Percentiles rank a stretch among this genome's conserved stretches.
Evolutionary conservation across 2,888 invertebrate species (phyloP).

Genomic region (Iselma pallidipennis): DNA sequence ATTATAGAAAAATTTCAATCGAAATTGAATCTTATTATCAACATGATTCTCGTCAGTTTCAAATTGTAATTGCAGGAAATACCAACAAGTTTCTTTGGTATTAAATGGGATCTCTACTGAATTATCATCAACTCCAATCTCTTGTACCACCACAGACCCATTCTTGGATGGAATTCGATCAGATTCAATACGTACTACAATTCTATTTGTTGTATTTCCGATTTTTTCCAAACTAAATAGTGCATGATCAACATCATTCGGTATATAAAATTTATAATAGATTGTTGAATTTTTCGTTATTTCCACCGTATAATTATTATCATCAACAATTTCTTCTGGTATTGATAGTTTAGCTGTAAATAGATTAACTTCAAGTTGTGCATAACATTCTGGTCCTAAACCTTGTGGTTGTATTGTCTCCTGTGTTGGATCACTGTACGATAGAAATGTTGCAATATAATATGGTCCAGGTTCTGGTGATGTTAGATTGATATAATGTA

Average conservation of each 20-base stretch:
- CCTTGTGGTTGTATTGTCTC: constrained; percentile 78
- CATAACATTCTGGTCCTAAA: constrained; percentile 62
- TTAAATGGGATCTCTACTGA: constrained; percentile 53
- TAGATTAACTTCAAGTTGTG: constrained; percentile 52
- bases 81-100: constrained; percentile 64
- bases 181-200: constrained; percentile 58
- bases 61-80: constrained; percentile 59
- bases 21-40: constrained; percentile 19
- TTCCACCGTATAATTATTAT: constrained; percentile 29
- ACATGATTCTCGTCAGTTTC: constrained; percentile 22
- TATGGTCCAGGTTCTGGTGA: constrained; percentile 77
- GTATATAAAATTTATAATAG: constrained; percentile 48
- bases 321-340: constrained; percentile 37
- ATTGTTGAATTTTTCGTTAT: constrained; percentile 31
- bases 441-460: constrained; percentile 78
- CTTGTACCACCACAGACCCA: constrained; percentile 35
- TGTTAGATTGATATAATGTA: constrained; percentile 63
- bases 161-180: constrained; percentile 58
- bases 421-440: constrained; percentile 74
- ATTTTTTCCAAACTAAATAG: constrained; percentile 40
- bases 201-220: constrained; percentile 33
- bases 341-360: constrained; percentile 35
- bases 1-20: constrained; percentile 25
- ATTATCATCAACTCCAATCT: constrained; percentile 14
- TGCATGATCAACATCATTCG: constrained; percentile 40